A percentile compares a stretch with the other conserved stretches of the same genome.
These are phyloP conservation scores for Bhutanitis thaidina DNA, from an alignment of 2,888 invertebrate species.

Conservation along the genomic window DNA sequence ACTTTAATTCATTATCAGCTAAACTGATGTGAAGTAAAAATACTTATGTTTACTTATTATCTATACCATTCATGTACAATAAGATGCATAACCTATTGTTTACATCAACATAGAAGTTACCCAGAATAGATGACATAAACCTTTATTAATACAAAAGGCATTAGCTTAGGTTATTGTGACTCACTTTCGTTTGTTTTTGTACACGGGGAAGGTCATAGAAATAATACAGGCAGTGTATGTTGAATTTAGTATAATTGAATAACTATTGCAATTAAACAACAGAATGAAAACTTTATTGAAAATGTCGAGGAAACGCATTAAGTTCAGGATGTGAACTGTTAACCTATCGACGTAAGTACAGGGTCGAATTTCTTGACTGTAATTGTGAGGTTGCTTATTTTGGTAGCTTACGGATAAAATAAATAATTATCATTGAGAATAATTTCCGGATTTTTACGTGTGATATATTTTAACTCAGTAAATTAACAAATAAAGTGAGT, in stretches of 20 bases:
- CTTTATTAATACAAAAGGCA: constrained; percentile 7
- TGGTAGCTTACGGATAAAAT: background rate
- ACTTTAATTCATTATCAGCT: too few relatives aligned
- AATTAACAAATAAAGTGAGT: too few relatives aligned
- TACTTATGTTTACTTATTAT: too few relatives aligned
- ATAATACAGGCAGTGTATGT: constrained; percentile 9
- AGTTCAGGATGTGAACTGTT: constrained; percentile 16
- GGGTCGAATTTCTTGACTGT: constrained; percentile 8
- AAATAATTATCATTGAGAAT: constrained; percentile 7
- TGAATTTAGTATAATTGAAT: too few relatives aligned
- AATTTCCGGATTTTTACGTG: constrained; percentile 7
- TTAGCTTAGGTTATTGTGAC: constrained; percentile 5
- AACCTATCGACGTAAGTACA: background rate
- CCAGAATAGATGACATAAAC: background rate
- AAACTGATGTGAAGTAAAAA: too few relatives aligned
- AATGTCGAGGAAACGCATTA: constrained; percentile 7
- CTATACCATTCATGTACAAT: too few relatives aligned
- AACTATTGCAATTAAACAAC: too few relatives aligned
- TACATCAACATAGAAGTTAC: too few relatives aligned
- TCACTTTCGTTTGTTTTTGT: constrained; percentile 3
- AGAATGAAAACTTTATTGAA: too few relatives aligned
- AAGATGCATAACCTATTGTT: too few relatives aligned
- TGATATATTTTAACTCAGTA: background rate
- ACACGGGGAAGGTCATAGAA: constrained; percentile 5
- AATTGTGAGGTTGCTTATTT: constrained; percentile 7